A percentile compares a stretch with the other conserved stretches of the same genome.
phyloP scores from a whole-genome alignment of 2,113 vertebrate species.

The Nycticorax nycticorax region DNA sequence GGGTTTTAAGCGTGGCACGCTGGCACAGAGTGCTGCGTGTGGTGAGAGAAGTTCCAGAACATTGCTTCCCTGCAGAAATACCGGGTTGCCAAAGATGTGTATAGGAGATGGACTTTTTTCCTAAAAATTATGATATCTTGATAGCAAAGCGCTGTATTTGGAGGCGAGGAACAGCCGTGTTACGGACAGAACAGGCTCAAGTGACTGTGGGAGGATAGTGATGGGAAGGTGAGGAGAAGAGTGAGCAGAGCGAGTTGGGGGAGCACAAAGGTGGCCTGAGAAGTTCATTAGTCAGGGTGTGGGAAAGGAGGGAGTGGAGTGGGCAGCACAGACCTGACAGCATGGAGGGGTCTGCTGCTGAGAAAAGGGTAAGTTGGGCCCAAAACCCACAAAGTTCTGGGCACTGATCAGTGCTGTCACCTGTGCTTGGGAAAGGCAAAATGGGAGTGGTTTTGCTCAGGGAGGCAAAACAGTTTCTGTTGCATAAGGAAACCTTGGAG shows the following conservation, averaged over 20 bases:
- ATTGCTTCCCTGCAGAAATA: neutral
- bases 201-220: fast-evolving
- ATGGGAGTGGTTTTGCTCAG: fast-evolving
- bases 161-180: neutral
- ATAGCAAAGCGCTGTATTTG: neutral
- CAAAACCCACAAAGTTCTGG: fast-evolving
- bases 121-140: fast-evolving
- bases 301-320: fast-evolving
- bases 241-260: fast-evolving
- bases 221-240: neutral
- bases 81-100: neutral
- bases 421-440: fast-evolving
- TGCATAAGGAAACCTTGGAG: neutral
- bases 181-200: fast-evolving
- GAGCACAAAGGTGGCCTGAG: fast-evolving
- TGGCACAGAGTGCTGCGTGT: neutral
- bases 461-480: neutral
- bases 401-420: fast-evolving
- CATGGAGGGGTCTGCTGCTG: fast-evolving
- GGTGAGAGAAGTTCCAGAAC: neutral
- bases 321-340: fast-evolving
- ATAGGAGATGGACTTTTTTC: neutral
- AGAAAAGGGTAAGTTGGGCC: neutral
- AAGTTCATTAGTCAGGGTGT: fast-evolving
- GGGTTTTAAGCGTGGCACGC: fast-evolving